These are phyloP conservation scores for Arctocebus calabarensis DNA, from an alignment of 2,797 vertebrate genomes.

Conservation along the genomic window DNA sequence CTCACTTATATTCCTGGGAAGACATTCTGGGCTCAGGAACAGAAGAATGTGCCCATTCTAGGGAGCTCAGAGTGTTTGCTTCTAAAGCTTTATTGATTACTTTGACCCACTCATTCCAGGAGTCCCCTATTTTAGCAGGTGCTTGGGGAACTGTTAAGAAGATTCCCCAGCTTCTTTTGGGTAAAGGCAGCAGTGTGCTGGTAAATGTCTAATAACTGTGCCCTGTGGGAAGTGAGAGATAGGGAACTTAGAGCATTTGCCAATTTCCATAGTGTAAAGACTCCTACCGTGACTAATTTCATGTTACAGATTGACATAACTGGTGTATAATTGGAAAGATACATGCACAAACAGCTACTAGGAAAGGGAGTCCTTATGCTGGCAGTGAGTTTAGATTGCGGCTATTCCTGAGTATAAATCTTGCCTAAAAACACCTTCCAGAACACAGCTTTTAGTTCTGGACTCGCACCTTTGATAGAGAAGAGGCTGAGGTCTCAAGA, in stretches of 20 bases:
- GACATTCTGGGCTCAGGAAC: not conserved
- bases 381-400: not conserved
- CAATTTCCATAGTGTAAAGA: not conserved
- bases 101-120: not conserved
- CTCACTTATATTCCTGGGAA: not conserved
- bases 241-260: not conserved
- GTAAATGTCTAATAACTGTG: not conserved
- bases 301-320: not conserved
- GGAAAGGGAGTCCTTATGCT: not conserved
- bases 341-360: not conserved
- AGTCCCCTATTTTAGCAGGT: not conserved
- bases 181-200: not conserved
- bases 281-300: not conserved
- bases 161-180: not conserved
- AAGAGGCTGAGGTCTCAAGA: not conserved
- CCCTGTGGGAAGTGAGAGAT: rapidly evolving
- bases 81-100: not conserved
- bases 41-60: not conserved
- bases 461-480: not conserved
- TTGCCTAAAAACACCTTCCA: not conserved
- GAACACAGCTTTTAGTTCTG: not conserved
- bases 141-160: not conserved
- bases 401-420: not conserved
- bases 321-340: not conserved
- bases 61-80: not conserved